Conservation (phyloP, 2,797 vertebrate species). For the Phrynocephalus forsythii region DNA sequence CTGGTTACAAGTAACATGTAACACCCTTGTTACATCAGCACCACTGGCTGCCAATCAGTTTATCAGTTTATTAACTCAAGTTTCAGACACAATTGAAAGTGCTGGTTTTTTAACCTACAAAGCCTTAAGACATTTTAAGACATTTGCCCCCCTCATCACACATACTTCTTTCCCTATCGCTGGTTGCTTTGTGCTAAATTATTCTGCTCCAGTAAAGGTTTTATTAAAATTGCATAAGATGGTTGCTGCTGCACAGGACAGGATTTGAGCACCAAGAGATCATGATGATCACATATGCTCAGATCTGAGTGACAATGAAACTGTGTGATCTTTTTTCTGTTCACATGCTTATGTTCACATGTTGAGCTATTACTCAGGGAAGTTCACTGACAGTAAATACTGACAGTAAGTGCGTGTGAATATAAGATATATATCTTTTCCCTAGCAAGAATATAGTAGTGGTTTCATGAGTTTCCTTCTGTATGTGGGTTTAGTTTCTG, state of each 20-base stretch:
- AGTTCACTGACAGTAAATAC: neutral
- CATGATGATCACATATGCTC: neutral
- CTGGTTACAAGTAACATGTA: too few species aligned
- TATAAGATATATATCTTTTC: neutral
- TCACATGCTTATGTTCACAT: neutral
- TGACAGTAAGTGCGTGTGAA: neutral
- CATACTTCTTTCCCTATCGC: neutral
- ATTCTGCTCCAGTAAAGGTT: conserved; percentile 50
- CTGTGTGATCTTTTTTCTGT: neutral
- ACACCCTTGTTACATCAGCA: too few species aligned
- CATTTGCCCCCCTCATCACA: neutral
- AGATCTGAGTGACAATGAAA: neutral
- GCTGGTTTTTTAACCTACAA: too few species aligned
- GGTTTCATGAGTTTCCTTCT: neutral
- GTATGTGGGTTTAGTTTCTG: too few species aligned
- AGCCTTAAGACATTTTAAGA: too few species aligned
- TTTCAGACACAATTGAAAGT: too few species aligned
- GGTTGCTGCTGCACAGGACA: conserved; percentile 11
- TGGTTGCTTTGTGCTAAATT: conserved; percentile 41
- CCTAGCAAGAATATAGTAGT: neutral
- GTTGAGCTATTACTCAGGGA: neutral
- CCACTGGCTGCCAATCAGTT: too few species aligned
- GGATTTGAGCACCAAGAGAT: neutral
- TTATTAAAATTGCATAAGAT: conserved; percentile 55
- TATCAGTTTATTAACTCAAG: too few species aligned